Evolutionary conservation across 2,797 vertebrate genomes (phyloP).

Genomic region (Hyperoplus immaculatus): DNA sequence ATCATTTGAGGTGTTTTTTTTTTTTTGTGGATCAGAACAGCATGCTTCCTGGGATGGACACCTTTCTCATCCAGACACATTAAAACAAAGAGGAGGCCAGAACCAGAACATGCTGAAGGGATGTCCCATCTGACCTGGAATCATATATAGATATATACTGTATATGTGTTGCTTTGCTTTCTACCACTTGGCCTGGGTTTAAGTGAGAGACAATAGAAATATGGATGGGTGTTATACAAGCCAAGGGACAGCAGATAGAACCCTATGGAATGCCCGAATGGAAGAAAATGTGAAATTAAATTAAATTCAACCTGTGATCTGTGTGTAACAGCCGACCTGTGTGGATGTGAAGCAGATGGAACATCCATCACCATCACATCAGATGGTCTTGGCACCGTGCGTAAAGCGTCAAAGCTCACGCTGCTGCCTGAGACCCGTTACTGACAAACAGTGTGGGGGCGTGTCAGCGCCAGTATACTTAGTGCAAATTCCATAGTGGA

Average conservation of each 20-base stretch:
- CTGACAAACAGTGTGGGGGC: too few relatives aligned
- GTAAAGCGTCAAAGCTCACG: too few relatives aligned
- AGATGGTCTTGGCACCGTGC: too few relatives aligned
- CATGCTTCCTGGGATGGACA: not conserved
- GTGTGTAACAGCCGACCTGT: too few relatives aligned
- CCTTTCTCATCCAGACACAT: not conserved
- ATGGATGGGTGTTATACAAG: not conserved
- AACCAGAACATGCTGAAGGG: not conserved
- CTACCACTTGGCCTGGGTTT: not conserved
- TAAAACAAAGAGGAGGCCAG: not conserved
- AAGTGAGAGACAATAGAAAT: not conserved
- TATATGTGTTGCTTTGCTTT: not conserved
- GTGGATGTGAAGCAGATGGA: too few relatives aligned
- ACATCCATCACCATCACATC: too few relatives aligned
- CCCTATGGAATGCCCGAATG: not conserved
- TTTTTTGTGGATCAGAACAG: not conserved
- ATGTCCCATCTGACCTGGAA: not conserved
- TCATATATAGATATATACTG: not conserved
- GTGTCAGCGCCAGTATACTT: too few relatives aligned
- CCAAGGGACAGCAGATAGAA: not conserved
- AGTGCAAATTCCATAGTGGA: too few relatives aligned
- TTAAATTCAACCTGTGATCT: too few relatives aligned
- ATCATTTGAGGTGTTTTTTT: slow-evolving; percentile 11
- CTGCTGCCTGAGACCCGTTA: too few relatives aligned
- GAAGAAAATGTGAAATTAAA: not conserved